phyloP scores from a whole-genome alignment of 2,888 invertebrate genomes.

The Scaptomyza flava region DNA sequence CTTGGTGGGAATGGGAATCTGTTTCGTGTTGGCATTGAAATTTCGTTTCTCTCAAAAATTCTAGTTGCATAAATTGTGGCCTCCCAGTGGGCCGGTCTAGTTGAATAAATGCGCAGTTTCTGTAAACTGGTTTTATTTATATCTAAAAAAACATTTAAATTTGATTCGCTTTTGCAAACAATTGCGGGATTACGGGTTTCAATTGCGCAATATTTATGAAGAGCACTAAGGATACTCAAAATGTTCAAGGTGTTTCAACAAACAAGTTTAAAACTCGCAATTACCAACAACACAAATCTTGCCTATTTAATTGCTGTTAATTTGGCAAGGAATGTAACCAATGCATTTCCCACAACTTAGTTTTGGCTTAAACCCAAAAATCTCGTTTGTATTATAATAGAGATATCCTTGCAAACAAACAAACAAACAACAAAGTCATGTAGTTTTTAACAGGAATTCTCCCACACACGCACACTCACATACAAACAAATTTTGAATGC shows the following conservation, averaged over 20 bases:
- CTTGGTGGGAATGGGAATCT: slow-evolving; percentile 34
- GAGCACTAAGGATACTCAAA: slow-evolving; percentile 1
- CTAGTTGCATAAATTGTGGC: slow-evolving; percentile 6
- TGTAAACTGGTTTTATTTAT: slow-evolving; percentile 32
- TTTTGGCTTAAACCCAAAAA: slow-evolving; percentile 35
- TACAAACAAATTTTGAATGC: slow-evolving; percentile 48
- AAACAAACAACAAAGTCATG: slow-evolving; percentile 76
- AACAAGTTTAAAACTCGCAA: slow-evolving; percentile 21
- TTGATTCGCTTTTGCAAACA: neutral
- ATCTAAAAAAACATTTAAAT: neutral
- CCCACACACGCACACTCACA: slow-evolving; percentile 58
- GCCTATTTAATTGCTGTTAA: slow-evolving; percentile 64
- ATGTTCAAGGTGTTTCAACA: neutral
- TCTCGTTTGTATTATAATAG: slow-evolving; percentile 51
- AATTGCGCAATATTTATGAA: slow-evolving; percentile 17
- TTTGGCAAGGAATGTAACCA: slow-evolving; percentile 40
- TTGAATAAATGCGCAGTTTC: slow-evolving; percentile 25
- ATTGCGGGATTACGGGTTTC: slow-evolving; percentile 16
- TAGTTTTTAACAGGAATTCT: slow-evolving; percentile 72
- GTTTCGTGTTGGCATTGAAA: slow-evolving; percentile 15
- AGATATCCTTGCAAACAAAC: slow-evolving; percentile 60
- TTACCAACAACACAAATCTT: slow-evolving; percentile 1
- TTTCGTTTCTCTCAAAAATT: slow-evolving; percentile 17
- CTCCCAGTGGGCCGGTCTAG: slow-evolving; percentile 14
- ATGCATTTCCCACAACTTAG: slow-evolving; percentile 65